Evolutionary conservation across 2,888 invertebrate species (phyloP), one percentile per base, ranked within the genome.

Genomic region (Cantharis rufa): DNA sequence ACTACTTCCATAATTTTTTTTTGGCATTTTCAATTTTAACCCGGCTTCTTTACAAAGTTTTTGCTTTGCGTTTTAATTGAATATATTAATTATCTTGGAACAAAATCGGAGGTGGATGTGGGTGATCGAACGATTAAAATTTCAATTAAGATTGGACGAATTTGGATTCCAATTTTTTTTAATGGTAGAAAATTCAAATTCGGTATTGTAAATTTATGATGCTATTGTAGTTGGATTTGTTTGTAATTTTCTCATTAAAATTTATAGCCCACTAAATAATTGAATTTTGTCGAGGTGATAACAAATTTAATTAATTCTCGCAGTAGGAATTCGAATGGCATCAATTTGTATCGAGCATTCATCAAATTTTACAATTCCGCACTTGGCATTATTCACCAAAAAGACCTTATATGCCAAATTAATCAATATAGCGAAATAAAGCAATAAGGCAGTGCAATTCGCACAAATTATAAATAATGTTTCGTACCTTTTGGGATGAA

Each of bases 401-500:
- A n/a, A 48, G 48, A n/a, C 48, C 48, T 48, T 48, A 48, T 48
- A 48, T 13, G 48, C 48, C 2, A 48, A 7, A n/a, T 13, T n/a
- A 48, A 48, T 48, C 48, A 48, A 48, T 48, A 48, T 48, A 48
- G 48, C 48, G n/a, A 48, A 48, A 48, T 48, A 48, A 48, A 48
- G 48, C 48, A 48, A 48, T 32, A 48, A 48, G 48, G n/a, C n/a
- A n/a, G 48, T 48, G 48, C 48, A 48, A n/a, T 48, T 48, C 0
- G 48, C 48, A 48, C 48, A 48, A 48, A 48, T 48, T 48, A n/a
- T 48, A 48, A 48, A 48, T 18, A 48, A 48, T 48, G 2, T 48
- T 48, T n/a, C 64, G 18, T 66, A 66, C 64, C 64, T 66, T 66
- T 66, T 66, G 18, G 24, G 64, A 66, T 66, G 64, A 66, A 66